These are phyloP conservation scores for Enteromius fasciolatus DNA, from an alignment of 2,797 vertebrate genomes.

Conservation along the genomic window DNA sequence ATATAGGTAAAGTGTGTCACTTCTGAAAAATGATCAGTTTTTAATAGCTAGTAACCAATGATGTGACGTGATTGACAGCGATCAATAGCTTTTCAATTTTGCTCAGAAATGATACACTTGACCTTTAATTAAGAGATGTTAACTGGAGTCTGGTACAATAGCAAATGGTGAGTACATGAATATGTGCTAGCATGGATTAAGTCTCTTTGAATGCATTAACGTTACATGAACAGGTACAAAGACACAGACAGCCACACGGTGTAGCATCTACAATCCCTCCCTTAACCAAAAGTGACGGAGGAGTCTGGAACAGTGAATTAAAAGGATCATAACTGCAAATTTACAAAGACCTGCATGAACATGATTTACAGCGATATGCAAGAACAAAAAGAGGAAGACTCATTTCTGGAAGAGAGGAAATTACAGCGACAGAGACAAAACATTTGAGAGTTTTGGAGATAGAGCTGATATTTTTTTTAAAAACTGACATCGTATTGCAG, in stretches of 20 bases:
- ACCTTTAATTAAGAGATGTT: constrained; percentile 21
- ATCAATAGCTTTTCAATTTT: no score
- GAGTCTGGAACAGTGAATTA: constrained; percentile 16
- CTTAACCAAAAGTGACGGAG: constrained; percentile 5
- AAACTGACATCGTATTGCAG: constrained; percentile 17
- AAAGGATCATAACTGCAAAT: constrained; percentile 7
- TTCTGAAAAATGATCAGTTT: not conserved
- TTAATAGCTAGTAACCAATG: not conserved
- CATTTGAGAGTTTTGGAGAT: not conserved
- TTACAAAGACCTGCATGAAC: constrained; percentile 21
- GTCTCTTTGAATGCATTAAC: not conserved
- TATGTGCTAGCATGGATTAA: constrained; percentile 16
- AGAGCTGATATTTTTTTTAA: not conserved
- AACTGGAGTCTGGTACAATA: constrained; percentile 25
- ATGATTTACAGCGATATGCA: constrained; percentile 15
- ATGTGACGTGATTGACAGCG: not conserved
- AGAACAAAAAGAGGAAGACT: constrained; percentile 30
- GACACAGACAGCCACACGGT: constrained; percentile 28
- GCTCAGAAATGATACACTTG: not conserved
- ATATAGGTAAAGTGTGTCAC: not conserved
- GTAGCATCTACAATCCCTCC: constrained; percentile 31
- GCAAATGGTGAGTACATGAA: constrained; percentile 37
- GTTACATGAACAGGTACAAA: constrained; percentile 21
- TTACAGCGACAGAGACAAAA: constrained; percentile 1
- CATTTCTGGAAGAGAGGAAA: constrained; percentile 10